Evolutionary conservation across 1,140 invertebrate species (phyloP), one percentile per base, ranked within the genome.

Genomic region (Eriosoma lanigerum): DNA sequence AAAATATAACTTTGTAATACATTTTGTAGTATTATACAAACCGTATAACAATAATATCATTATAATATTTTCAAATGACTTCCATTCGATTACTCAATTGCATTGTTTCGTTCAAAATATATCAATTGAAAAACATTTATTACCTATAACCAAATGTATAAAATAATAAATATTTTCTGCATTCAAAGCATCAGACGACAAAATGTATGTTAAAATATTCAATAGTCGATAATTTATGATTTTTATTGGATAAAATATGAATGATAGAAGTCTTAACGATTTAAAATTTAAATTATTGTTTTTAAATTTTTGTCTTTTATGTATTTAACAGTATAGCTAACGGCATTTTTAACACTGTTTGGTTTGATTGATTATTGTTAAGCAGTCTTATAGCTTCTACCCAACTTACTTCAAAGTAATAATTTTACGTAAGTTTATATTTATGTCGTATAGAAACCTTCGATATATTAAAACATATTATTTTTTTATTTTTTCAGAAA

Each of bases 321-420:
- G 58, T 60, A 12, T 2, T 26, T 29, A 8, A 60, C 26, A 52
- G 26, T 26, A 17, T 24, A 17, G 26, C 26, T 60, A 60, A 60
- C 26, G 6, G 8, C 26, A 13, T 58, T 58, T 26, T 58, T 58
- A 58, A 26, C 56, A 58, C 21, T 58, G 12, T 58, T 58, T 58
- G 21, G 21, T 29, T 29, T 29, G 26, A 60, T 60, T 15, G 12
- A 60, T 29, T 60, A 6, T 58, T 58, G 15, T 58, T 15, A 58
- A 58, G 24, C 15, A 58, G 21, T 4, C 8, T 29, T 17, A 62
- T 29, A 62, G 58, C 26, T 62, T 10, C 29, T 62, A n/a, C n/a
- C n/a, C 29, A 60, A 62, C 19, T 62, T 62, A 38, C 2, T 38
- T 64, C 32, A 64, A 64, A 64, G 17, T 64, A 44, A 44, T 64